Evolutionary conservation across 2,888 invertebrate species (phyloP), one percentile per base, ranked within the genome.

Genomic region (Invenusta paracnida): DNA sequence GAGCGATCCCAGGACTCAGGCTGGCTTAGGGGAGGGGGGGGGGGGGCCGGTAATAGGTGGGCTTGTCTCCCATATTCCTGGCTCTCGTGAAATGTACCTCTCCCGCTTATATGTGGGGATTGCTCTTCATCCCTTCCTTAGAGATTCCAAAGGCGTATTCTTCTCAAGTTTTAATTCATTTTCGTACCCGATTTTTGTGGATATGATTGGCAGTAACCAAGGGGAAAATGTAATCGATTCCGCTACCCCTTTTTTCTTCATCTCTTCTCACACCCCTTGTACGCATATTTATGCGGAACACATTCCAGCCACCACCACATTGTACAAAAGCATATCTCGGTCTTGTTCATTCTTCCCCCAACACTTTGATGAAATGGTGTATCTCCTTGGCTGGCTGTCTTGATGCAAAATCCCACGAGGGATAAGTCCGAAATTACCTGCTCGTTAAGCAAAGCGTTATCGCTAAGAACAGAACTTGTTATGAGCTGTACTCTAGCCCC

Each of bases 371-470:
- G 48, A 48, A 48, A 48, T 48, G 17, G 17, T 48, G 48, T 48
- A 48, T 48, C 48, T n/a, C n/a, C n/a, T 48, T 48, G 48, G 5
- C 48, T 48, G 5, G 48, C 73, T n/a, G 73, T 13, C 23, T 13
- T 13, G 73, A 13, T 73, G 27, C 5, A 5, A 73, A 73, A 73
- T 13, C 23, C 73, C 73, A n/a, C 23, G 73, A 23, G 73, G 73
- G 73, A 73, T 73, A 73, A 73, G 11, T 73, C 17, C 17, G 73
- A 73, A 73, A 73, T 73, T 73, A 73, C 73, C 73, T 73, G 73
- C 73, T 73, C 73, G 73, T 73, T 73, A 73, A 25, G 27, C 11
- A 25, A 5, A 5, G 23, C 73, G 23, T 73, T 73, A 73, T 73
- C 73, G 27, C 73, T 23, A 23, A 23, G 23, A 73, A 73, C 73